Conservation (phyloP, 2,888 invertebrate species). For the Electrophaes corylata region DNA sequence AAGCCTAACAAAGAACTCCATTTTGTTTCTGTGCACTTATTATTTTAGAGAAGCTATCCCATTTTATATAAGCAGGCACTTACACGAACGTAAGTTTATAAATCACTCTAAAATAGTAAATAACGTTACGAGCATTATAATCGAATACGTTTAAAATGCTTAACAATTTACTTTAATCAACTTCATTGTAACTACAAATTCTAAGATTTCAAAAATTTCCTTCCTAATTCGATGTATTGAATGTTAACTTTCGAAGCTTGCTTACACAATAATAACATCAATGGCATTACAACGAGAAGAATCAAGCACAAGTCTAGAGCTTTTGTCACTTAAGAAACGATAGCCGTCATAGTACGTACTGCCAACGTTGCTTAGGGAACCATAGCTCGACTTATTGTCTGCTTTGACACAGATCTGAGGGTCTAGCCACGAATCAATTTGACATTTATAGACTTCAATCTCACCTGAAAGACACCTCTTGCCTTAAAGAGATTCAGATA, state of each 20-base stretch:
- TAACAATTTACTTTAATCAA: constrained; percentile 59
- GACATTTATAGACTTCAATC: too few species aligned
- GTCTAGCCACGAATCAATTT: too few species aligned
- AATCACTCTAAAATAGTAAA: constrained; percentile 52
- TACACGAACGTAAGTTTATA: constrained; percentile 43
- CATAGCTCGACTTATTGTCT: constrained; percentile 25
- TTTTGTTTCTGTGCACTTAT: constrained; percentile 46
- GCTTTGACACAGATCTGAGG: background rate
- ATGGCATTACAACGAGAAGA: constrained; percentile 70
- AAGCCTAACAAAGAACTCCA: constrained; percentile 37
- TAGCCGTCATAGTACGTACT: background rate
- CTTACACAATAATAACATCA: constrained; percentile 64
- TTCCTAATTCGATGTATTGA: constrained; percentile 79
- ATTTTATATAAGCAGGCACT: constrained; percentile 54
- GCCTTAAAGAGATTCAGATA: too few species aligned
- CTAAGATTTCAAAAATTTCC: constrained; percentile 63
- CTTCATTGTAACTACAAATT: constrained; percentile 56
- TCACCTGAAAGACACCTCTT: too few species aligned
- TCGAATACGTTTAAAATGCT: constrained; percentile 58
- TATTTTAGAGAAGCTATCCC: constrained; percentile 52
- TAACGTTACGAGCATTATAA: constrained; percentile 53
- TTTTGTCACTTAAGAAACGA: constrained; percentile 1
- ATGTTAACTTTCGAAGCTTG: constrained; percentile 67
- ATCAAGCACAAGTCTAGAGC: constrained; percentile 33
- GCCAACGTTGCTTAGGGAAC: background rate